Evolutionary conservation across 2,113 vertebrate genomes (phyloP).

Genomic region (Albula goreensis): DNA sequence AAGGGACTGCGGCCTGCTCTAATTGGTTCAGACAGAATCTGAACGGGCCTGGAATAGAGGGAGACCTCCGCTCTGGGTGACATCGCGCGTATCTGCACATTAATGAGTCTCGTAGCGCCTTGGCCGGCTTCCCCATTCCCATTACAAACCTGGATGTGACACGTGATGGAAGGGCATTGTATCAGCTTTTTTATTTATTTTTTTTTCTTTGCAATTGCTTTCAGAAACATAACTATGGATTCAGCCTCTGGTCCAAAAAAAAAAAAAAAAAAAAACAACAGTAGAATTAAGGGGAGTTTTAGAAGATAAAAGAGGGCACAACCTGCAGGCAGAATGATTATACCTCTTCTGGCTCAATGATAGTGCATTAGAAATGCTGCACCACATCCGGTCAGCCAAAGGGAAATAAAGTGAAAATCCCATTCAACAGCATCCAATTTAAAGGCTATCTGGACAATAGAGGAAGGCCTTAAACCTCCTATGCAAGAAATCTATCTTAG

Average conservation of each 20-base stretch:
- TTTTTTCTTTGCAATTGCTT: neutral
- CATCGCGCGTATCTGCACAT: slow-evolving; percentile 62
- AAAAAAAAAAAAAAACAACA: no score
- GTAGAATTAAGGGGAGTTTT: neutral
- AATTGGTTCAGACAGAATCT: slow-evolving; percentile 76
- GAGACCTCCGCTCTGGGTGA: slow-evolving; percentile 65
- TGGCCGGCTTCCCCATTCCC: slow-evolving; percentile 46
- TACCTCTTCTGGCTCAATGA: slow-evolving; percentile 41
- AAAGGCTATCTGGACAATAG: slow-evolving; percentile 52
- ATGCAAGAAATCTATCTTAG: slow-evolving; percentile 52
- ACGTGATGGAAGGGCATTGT: neutral
- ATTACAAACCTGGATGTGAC: slow-evolving; percentile 22
- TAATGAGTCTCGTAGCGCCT: slow-evolving; percentile 64
- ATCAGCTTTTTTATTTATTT: neutral
- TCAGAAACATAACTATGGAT: neutral
- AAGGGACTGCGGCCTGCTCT: slow-evolving; percentile 64
- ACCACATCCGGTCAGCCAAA: slow-evolving; percentile 50
- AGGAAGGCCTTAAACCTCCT: slow-evolving; percentile 38
- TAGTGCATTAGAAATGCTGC: slow-evolving; percentile 51
- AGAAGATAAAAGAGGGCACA: slow-evolving; percentile 23
- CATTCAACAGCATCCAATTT: slow-evolving; percentile 57
- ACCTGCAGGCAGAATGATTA: slow-evolving; percentile 39
- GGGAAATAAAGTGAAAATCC: slow-evolving; percentile 46
- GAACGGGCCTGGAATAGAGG: slow-evolving; percentile 70
- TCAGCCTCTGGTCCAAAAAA: neutral